These are phyloP conservation scores for Amazona ochrocephala DNA, from an alignment of 2,797 vertebrate species.

Conservation along the genomic window DNA sequence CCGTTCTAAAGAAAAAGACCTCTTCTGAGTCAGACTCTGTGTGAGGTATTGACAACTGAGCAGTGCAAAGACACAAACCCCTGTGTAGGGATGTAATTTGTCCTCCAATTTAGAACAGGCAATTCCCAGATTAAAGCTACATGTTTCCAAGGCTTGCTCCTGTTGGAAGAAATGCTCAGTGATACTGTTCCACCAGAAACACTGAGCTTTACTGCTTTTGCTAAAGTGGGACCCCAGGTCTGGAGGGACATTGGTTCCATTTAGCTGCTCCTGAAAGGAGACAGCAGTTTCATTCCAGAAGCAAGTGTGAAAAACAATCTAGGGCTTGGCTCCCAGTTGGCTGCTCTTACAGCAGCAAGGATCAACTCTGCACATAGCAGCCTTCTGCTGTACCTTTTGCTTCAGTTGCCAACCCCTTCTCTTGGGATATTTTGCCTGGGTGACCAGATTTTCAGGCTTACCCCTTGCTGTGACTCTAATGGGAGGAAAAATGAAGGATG, in stretches of 20 bases:
- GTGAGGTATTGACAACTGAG: background rate
- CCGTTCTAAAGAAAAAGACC: background rate
- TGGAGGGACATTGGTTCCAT: background rate
- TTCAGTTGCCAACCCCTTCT: background rate
- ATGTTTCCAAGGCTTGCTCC: background rate
- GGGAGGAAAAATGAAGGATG: background rate
- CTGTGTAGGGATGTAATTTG: background rate
- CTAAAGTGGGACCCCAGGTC: background rate
- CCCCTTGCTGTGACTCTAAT: background rate
- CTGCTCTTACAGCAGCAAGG: background rate
- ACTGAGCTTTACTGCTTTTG: background rate
- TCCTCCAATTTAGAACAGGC: background rate
- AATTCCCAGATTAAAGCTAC: background rate
- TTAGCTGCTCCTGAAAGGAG: background rate
- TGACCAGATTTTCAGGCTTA: background rate
- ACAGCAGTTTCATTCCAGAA: background rate
- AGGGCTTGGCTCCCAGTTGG: background rate
- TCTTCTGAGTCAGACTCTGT: background rate
- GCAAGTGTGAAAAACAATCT: background rate
- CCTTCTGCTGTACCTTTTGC: background rate
- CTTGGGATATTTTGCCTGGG: background rate
- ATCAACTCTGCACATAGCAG: rapidly evolving
- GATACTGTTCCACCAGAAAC: background rate
- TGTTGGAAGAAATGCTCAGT: background rate
- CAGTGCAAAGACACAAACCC: background rate